Evolutionary conservation across 2,797 vertebrate genomes (phyloP), one percentile per base, ranked within the genome.

Genomic region (Fistularia tabacaria): DNA sequence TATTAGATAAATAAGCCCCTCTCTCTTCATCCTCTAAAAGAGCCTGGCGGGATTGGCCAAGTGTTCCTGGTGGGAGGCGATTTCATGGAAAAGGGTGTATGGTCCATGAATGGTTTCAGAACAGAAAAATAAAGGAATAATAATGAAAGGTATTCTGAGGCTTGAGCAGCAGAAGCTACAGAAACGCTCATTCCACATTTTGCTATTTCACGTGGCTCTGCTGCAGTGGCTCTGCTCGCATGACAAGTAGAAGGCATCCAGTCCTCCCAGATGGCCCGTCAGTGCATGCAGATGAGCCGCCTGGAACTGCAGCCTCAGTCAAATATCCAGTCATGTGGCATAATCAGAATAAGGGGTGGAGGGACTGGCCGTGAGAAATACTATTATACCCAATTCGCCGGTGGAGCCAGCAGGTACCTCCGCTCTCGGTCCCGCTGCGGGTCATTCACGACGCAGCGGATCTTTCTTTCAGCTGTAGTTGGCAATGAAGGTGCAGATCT

Each of bases 261-360:
- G 55, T 54, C 49, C 48, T 7, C 46, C 43, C 77, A 73, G 76
- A 77, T 71, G 78, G 66, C 38, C 45, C 36, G 42, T 39, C 46
- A 62, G 66, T 53, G 10, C 14, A 45, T 58, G 49, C 45, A 50
- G 51, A 77, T 44, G 56, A 64, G 49, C 55, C 36, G 71, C 54
- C 12, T 40, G 38, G 36, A 65, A 73, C 66, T 14, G 56, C 42
- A 47, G 68, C 64, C 59, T 51, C 68, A 51, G 73, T 48, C 37
- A 62, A 73, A 64, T 68, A 14, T 74, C 85, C 81, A 87, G 83
- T 86, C 79, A 73, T 73, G 84, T 84, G 86, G 79, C 71, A 83
- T 86, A 86, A 88, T 88, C 76, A 86, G 77, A 87, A 89, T 83
- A 83, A 14, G 63, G 54, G 61, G 54, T 45, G 50, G 15, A 13